phyloP scores from a whole-genome alignment of 2,113 vertebrate genomes.

The Carassius gibelio region DNA sequence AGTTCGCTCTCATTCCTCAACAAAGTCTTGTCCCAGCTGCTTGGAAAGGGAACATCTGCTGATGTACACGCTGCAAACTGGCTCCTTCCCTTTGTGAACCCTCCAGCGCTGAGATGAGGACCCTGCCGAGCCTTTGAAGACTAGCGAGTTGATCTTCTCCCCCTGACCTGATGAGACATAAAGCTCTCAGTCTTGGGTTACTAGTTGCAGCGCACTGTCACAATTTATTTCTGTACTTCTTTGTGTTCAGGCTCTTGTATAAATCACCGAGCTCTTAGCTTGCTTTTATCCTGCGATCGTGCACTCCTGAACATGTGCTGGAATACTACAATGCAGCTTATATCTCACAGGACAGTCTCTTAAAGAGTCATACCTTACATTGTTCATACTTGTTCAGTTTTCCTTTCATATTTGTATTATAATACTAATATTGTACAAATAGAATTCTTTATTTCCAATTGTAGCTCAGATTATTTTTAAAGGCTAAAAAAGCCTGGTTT shows the following conservation, averaged over 20 bases:
- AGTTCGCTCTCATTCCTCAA: slow-evolving; percentile 51
- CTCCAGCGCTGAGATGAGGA: slow-evolving; percentile 47
- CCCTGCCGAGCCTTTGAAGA: slow-evolving; percentile 58
- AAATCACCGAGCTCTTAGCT: slow-evolving; percentile 51
- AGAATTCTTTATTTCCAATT: neutral
- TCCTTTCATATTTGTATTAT: neutral
- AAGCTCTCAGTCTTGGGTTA: slow-evolving; percentile 49
- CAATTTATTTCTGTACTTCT: slow-evolving; percentile 54
- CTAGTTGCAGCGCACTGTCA: slow-evolving; percentile 39
- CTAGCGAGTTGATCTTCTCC: slow-evolving; percentile 34
- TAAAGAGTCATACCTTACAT: neutral
- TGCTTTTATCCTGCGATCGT: slow-evolving; percentile 48
- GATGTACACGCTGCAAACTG: slow-evolving; percentile 37
- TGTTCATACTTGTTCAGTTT: neutral
- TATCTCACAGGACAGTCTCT: neutral
- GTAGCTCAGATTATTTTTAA: neutral
- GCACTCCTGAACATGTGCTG: slow-evolving; percentile 46
- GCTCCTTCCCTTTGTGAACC: slow-evolving; percentile 42
- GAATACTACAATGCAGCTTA: slow-evolving; percentile 14
- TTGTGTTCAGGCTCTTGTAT: slow-evolving; percentile 52
- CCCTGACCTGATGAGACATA: slow-evolving; percentile 46
- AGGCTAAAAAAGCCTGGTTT: neutral
- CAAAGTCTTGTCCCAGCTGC: slow-evolving; percentile 60
- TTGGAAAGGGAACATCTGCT: slow-evolving; percentile 58
- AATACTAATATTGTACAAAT: neutral